Percentiles rank a stretch among this genome's conserved stretches.
phyloP scores from a whole-genome alignment of 2,113 vertebrate genomes.

The Megaptera novaeangliae region DNA sequence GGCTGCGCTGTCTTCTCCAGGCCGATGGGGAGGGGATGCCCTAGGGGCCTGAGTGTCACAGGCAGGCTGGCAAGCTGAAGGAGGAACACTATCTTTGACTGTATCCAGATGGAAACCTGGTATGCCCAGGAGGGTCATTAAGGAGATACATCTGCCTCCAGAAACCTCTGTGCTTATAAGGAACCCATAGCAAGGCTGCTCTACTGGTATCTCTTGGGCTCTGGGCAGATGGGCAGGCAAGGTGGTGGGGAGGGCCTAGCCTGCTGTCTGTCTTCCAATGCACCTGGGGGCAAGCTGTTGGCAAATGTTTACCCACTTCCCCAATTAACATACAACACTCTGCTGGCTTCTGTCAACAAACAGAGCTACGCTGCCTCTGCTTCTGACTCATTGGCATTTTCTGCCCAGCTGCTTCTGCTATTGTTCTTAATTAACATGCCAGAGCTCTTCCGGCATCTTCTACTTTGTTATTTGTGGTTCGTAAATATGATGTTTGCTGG shows the following conservation, averaged over 20 bases:
- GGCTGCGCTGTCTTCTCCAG: neutral
- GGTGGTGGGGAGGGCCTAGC: constrained; percentile 33
- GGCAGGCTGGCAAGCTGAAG: neutral
- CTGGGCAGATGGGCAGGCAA: constrained; percentile 69
- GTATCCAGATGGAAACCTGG: constrained; percentile 65
- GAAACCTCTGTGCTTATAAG: constrained; percentile 35
- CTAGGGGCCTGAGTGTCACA: neutral
- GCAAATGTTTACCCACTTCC: constrained; percentile 99
- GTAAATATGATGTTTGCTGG: constrained; percentile 80
- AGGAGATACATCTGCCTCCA: neutral
- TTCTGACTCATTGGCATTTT: constrained; percentile 86
- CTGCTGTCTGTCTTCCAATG: constrained; percentile 78
- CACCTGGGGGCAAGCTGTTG: constrained; percentile 91
- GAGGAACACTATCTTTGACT: constrained; percentile 51
- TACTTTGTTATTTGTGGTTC: constrained; percentile 84
- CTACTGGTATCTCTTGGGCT: constrained; percentile 38
- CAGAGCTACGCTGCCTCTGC: constrained; percentile 96
- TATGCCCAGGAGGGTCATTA: constrained; percentile 62
- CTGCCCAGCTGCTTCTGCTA: constrained; percentile 86
- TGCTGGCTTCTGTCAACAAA: constrained; percentile 99
- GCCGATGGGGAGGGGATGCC: neutral
- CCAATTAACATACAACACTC: constrained; percentile 99
- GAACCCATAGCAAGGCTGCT: constrained; percentile 29
- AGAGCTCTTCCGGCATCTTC: constrained; percentile 82
- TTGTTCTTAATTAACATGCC: constrained; percentile 88